These are phyloP conservation scores for Oryctes rhinoceros DNA, from an alignment of 1,140 invertebrate species.

Conservation along the genomic window DNA sequence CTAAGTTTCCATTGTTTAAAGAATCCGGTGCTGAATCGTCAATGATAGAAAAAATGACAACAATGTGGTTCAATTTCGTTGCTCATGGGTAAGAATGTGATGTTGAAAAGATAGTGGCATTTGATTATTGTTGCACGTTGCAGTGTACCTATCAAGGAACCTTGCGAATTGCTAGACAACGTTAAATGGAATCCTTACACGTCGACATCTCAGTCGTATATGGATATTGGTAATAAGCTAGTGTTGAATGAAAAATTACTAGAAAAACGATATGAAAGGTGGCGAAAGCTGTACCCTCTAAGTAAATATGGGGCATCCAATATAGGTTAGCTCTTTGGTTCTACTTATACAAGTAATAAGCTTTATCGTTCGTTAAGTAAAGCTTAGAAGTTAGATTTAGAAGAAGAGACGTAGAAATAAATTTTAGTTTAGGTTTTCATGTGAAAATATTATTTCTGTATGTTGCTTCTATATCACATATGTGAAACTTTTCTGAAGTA, in stretches of 20 bases:
- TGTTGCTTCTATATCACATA: too few relatives aligned
- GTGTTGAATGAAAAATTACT: conserved; percentile 62
- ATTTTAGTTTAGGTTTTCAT: too few relatives aligned
- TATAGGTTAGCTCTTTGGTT: neutral
- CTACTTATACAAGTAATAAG: conserved; percentile 11
- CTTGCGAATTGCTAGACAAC: conserved; percentile 51
- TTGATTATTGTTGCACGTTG: conserved; percentile 41
- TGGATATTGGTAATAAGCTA: conserved; percentile 63
- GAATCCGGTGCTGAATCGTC: conserved; percentile 60
- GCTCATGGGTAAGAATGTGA: conserved; percentile 59
- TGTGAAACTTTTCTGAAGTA: too few relatives aligned
- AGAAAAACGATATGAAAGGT: conserved; percentile 63
- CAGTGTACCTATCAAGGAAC: conserved; percentile 55
- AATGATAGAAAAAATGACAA: conserved; percentile 62
- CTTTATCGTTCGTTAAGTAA: neutral
- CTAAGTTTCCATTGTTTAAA: conserved; percentile 60
- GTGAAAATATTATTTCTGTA: too few relatives aligned
- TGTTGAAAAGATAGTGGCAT: neutral
- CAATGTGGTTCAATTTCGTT: conserved; percentile 62
- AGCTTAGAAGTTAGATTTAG: too few relatives aligned
- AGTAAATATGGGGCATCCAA: neutral
- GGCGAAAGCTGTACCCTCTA: conserved; percentile 65
- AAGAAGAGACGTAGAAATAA: too few relatives aligned
- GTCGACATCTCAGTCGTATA: conserved; percentile 60
- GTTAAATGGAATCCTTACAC: conserved; percentile 64